phyloP scores from a whole-genome alignment of 2,113 vertebrate species.

The Cricetomys ansorgei region DNA sequence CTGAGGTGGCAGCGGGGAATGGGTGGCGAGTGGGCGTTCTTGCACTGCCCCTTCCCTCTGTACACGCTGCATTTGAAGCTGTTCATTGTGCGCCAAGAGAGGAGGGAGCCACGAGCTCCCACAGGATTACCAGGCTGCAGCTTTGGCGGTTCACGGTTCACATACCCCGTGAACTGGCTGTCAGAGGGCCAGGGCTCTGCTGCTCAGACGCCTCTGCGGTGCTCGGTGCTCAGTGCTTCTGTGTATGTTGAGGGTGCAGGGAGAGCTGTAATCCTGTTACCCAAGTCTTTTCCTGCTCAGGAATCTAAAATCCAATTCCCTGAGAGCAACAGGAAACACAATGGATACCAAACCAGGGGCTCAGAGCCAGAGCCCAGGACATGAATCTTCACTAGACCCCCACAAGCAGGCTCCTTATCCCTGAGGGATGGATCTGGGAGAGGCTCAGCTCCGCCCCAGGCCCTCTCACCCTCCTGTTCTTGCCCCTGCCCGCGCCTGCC shows the following conservation, averaged over 20 bases:
- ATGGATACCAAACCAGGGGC: constrained; percentile 72
- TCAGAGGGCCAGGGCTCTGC: not conserved
- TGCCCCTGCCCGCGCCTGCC: not conserved
- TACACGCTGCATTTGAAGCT: not conserved
- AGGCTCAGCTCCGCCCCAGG: not conserved
- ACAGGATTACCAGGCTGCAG: not conserved
- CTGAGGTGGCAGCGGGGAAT: not conserved
- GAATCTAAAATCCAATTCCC: constrained; percentile 84
- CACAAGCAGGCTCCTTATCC: not conserved
- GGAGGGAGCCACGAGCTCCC: not conserved
- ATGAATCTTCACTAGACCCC: constrained; percentile 57
- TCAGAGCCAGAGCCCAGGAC: constrained; percentile 76
- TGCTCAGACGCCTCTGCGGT: not conserved
- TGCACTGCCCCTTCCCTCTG: rapidly evolving
- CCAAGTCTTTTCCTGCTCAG: constrained; percentile 78
- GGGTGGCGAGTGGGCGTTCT: not conserved
- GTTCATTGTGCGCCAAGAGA: rapidly evolving
- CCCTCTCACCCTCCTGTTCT: not conserved
- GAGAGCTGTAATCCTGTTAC: constrained; percentile 84
- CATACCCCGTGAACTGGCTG: not conserved
- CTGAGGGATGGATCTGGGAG: not conserved
- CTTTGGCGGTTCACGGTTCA: not conserved
- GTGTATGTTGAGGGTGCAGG: constrained; percentile 74
- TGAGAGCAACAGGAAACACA: constrained; percentile 76
- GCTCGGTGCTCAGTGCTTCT: constrained; percentile 53